Evolutionary conservation across 1,140 invertebrate genomes (phyloP).

Genomic region (Sycophaga agraensis): DNA sequence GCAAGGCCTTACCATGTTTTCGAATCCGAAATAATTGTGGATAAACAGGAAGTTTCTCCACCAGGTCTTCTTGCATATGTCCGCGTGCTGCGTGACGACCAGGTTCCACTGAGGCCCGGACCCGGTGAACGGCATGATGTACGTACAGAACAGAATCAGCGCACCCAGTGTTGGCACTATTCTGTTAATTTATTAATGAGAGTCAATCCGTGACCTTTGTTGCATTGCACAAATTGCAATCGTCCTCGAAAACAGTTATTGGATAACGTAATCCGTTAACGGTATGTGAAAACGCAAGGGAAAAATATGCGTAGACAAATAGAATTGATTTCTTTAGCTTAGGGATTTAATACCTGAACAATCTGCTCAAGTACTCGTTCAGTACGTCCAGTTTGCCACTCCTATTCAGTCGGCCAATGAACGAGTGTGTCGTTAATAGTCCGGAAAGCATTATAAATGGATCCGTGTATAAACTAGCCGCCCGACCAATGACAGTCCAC

Average conservation of each 20-base stretch:
- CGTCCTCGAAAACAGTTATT: no score
- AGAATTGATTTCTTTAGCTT: no score
- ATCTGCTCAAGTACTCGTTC: conserved; percentile 63
- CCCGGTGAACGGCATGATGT: conserved; percentile 62
- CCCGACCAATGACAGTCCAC: conserved; percentile 71
- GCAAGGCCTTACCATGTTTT: conserved; percentile 58
- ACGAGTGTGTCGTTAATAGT: conserved; percentile 67
- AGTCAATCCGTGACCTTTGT: no score
- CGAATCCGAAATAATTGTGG: conserved; percentile 69
- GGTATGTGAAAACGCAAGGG: no score
- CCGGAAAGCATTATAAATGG: conserved; percentile 77
- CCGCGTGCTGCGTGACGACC: conserved; percentile 64
- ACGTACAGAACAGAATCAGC: conserved; percentile 67
- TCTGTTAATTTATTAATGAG: no score
- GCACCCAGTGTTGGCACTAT: conserved; percentile 64
- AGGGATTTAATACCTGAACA: conserved; percentile 66
- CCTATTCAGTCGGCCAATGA: conserved; percentile 62
- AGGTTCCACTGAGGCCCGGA: conserved; percentile 69
- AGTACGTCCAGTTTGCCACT: conserved; percentile 62
- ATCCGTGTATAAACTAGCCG: conserved; percentile 76
- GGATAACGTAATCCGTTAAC: no score
- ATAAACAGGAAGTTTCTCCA: conserved; percentile 67
- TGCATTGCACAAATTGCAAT: no score
- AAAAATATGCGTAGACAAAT: no score
- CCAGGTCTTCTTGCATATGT: conserved; percentile 65